A percentile compares a stretch with the other conserved stretches of the same genome.
Conservation (phyloP, 2,888 invertebrate species). For the Synergus gifuensis region DNA sequence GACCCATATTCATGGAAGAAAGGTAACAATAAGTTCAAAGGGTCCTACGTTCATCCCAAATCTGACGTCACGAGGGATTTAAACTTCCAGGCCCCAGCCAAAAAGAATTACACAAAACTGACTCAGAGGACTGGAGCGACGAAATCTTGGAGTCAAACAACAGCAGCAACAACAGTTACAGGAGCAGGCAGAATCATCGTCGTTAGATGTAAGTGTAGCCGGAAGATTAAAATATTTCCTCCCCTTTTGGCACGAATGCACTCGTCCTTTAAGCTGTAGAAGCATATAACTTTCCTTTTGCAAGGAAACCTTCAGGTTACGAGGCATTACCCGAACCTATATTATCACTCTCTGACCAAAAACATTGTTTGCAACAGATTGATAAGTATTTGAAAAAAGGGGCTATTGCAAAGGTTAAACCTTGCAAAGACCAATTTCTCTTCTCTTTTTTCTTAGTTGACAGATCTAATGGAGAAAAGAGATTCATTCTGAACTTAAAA, state of each 20-base stretch:
- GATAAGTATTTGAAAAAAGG: too few species aligned
- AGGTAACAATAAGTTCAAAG: background rate
- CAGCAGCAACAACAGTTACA: background rate
- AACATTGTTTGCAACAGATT: too few species aligned
- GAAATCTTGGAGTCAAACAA: slow-evolving; percentile 26
- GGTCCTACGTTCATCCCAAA: background rate
- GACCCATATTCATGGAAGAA: background rate
- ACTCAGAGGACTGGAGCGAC: background rate
- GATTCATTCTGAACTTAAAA: too few species aligned
- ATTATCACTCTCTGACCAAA: too few species aligned
- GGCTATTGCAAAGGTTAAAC: too few species aligned
- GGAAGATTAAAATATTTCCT: slow-evolving; percentile 12
- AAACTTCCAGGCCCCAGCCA: slow-evolving; percentile 16
- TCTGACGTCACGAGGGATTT: background rate
- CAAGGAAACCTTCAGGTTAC: too few species aligned
- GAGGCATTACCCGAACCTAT: too few species aligned
- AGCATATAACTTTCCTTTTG: too few species aligned
- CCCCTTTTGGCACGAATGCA: background rate
- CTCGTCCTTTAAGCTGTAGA: slow-evolving; percentile 17
- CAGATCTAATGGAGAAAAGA: background rate
- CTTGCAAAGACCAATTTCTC: slow-evolving; percentile 35
- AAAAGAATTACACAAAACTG: background rate
- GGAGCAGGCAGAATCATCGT: background rate
- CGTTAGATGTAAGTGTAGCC: slow-evolving; percentile 25
- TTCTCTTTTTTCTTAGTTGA: slow-evolving; percentile 43